Evolutionary conservation across 2,888 invertebrate species (phyloP).

Genomic region (Hetaerina titia): DNA sequence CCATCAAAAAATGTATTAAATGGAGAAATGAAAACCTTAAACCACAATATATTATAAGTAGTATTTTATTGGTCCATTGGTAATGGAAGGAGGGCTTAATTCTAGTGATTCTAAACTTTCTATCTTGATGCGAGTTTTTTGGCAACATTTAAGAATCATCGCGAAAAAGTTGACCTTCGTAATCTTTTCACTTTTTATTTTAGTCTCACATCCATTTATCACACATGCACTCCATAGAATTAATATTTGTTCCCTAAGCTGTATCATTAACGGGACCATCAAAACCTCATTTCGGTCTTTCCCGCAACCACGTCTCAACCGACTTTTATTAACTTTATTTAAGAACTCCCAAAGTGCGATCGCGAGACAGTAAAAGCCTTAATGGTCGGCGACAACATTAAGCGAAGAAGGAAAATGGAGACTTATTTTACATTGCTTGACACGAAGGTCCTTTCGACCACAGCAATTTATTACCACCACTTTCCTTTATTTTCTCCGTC

Average conservation of each 20-base stretch:
- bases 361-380: neutral
- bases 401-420: neutral
- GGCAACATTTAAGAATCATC: too few species aligned
- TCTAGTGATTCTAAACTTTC: too few species aligned
- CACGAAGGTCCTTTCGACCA: neutral
- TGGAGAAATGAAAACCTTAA: too few species aligned
- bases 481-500: constrained; percentile 28
- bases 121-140: too few species aligned
- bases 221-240: too few species aligned
- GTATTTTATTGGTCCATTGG: too few species aligned
- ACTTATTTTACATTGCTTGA: constrained; percentile 5
- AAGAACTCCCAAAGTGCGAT: neutral
- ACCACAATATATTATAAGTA: too few species aligned
- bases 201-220: too few species aligned
- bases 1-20: too few species aligned
- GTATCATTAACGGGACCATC: neutral
- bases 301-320: neutral
- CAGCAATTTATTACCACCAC: neutral
- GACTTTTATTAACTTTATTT: neutral
- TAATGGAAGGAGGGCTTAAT: too few species aligned
- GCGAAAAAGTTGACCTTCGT: too few species aligned
- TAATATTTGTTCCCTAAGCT: neutral
- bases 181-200: too few species aligned
- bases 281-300: neutral
- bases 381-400: neutral